Conservation (phyloP, 2,113 vertebrate species). For the Noctilio leporinus region DNA sequence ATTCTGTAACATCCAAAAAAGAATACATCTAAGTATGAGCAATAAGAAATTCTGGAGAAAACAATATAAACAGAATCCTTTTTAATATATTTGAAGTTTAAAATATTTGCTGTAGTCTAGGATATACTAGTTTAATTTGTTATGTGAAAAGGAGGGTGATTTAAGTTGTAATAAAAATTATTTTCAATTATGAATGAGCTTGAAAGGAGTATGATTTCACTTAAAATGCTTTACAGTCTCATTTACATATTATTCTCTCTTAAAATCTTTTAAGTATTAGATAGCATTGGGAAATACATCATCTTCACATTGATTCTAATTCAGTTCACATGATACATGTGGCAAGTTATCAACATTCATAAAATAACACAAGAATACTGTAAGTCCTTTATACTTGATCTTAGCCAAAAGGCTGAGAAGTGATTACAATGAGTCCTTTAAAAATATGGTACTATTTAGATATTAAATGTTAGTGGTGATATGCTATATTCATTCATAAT, state of each 20-base stretch:
- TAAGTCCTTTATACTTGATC: not conserved
- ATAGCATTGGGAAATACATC: not conserved
- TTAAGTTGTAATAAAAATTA: conserved; percentile 32
- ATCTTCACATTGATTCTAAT: not conserved
- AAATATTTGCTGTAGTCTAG: not conserved
- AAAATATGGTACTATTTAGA: not conserved
- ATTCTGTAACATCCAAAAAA: conserved; percentile 70
- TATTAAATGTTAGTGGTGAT: not conserved
- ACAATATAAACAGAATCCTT: conserved; percentile 29
- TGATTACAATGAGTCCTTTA: not conserved
- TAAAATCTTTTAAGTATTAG: not conserved
- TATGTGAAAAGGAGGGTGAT: not conserved
- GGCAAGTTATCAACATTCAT: not conserved
- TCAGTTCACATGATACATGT: not conserved
- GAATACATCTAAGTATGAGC: conserved; percentile 1
- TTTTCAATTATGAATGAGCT: conserved; percentile 21
- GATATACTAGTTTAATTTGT: not conserved
- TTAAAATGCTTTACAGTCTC: not conserved
- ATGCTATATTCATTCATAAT: not conserved
- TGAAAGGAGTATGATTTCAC: not conserved
- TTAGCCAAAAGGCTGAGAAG: too few species aligned
- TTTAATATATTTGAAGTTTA: conserved; percentile 14
- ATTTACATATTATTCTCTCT: not conserved
- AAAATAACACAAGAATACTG: not conserved
- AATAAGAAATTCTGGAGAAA: conserved; percentile 12